Conservation (phyloP, 2,797 vertebrate species). For the Dipus sagitta region DNA sequence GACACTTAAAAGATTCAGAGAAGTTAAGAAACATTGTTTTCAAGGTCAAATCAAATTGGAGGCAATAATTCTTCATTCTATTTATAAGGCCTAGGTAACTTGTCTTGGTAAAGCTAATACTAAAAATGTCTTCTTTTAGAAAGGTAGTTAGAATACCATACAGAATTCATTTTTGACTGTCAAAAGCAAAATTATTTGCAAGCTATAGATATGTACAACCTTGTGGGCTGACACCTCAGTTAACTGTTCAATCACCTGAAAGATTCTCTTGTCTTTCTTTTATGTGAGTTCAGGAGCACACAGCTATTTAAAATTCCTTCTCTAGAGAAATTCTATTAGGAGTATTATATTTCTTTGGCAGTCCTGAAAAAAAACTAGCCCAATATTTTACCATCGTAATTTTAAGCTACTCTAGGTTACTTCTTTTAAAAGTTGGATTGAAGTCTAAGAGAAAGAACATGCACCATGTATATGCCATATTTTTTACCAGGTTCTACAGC, state of each 20-base stretch:
- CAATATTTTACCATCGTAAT: conserved; percentile 69
- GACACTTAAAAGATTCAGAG: conserved; percentile 67
- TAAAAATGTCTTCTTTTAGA: conserved; percentile 84
- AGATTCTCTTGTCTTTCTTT: conserved; percentile 81
- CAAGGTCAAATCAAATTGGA: conserved; percentile 86
- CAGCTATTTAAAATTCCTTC: conserved; percentile 78
- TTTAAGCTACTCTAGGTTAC: conserved; percentile 58
- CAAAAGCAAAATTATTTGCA: conserved; percentile 86
- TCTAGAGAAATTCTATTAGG: conserved; percentile 73
- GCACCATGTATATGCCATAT: neutral
- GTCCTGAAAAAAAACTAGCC: conserved; percentile 45
- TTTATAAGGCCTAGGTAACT: conserved; percentile 79
- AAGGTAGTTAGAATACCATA: conserved; percentile 85
- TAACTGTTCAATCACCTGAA: conserved; percentile 86
- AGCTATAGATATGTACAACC: conserved; percentile 83
- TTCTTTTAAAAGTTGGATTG: conserved; percentile 45
- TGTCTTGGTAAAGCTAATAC: conserved; percentile 82
- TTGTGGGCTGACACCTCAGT: conserved; percentile 83
- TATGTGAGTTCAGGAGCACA: conserved; percentile 69
- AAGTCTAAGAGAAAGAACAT: conserved; percentile 22
- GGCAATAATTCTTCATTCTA: conserved; percentile 80
- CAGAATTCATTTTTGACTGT: conserved; percentile 87
- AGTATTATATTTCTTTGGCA: conserved; percentile 70
- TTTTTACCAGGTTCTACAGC: neutral
- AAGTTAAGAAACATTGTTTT: conserved; percentile 79